Base-by-base conservation (phyloP, 2,113 vertebrate species). In the Pleuronectes platessa region DNA sequence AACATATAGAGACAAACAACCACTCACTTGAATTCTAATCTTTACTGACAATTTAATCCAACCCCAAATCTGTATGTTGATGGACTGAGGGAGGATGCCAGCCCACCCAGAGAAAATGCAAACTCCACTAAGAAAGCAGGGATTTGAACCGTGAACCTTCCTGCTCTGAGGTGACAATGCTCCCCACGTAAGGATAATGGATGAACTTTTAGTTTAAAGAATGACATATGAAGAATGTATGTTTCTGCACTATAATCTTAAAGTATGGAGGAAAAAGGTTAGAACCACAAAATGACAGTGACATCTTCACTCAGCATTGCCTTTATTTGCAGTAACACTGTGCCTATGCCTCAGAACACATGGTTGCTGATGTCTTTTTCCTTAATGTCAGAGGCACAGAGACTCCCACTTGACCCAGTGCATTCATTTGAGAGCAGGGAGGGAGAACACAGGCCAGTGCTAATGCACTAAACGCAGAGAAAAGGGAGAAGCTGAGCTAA, bases 381-480 rank as follows among this genome's bases (percentile, higher is more conserved):
- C 17, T 76, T 59, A 68, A 83, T 56, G 59, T 7, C 80, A 45
- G 55, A 58, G 51, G 71, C 47, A 51, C 47, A 79, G 68, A 72
- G 47, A 59, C 61, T 78, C 21, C 24, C 45, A 60, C 59, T 68
- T 84, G 72, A 79, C 70, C 60, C 35, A 12, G 54, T 12, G 54
- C 31, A 61, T 82, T 70, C 49, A 62, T 73, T 65, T 72, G 55
- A 70, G 61, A 84, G 74, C 45, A 59, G 72, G 9, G 27, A 64
- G 15, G 27, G 75, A 68, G 75, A 81, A 75, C 49, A 76, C 63
- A 56, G 61, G 55, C 74, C 35, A 49, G 27, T 59, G 61, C 66
- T 84, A 78, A 78, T 71, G 68, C 71, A 45, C 53, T 68, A 78
- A 67, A 79, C 15, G 51, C 37, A 76, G 61, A 51, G 24, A 45